A percentile compares a stretch with the other conserved stretches of the same genome.
phyloP scores from a whole-genome alignment of 2,888 invertebrate genomes.

The Cheilosia scutellata region DNA sequence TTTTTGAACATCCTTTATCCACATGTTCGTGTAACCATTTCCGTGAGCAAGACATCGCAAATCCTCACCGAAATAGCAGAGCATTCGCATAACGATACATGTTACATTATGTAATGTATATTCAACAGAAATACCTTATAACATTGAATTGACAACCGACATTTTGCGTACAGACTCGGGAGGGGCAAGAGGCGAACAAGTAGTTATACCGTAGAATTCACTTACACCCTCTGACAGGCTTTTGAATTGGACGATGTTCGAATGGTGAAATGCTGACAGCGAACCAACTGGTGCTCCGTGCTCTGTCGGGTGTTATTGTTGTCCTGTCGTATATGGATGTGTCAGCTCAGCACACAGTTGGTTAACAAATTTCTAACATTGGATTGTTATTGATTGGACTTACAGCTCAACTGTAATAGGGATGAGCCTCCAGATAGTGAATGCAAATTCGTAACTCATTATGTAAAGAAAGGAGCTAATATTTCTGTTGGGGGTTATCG shows the following conservation, averaged over 20 bases:
- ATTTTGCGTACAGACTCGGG: background rate
- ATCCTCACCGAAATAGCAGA: conserved; percentile 28
- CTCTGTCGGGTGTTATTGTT: background rate
- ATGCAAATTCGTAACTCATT: no score
- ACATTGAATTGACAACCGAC: conserved; percentile 27
- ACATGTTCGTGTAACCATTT: conserved; percentile 12
- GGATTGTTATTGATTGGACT: conserved; percentile 21
- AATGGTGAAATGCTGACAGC: conserved; percentile 14
- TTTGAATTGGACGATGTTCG: background rate
- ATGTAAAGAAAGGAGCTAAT: no score
- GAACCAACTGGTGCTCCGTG: conserved; percentile 11
- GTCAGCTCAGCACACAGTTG: background rate
- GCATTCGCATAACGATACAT: conserved; percentile 19
- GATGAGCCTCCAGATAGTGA: no score
- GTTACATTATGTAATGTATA: conserved; percentile 23
- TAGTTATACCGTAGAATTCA: background rate
- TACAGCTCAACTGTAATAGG: background rate
- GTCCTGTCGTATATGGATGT: background rate
- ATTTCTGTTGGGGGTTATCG: no score
- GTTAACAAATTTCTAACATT: background rate
- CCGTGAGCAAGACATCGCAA: conserved; percentile 10
- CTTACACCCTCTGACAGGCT: background rate
- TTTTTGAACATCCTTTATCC: background rate
- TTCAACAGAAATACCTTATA: conserved; percentile 39
- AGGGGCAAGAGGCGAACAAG: background rate